Conservation (phyloP, 1,140 invertebrate genomes). For the Parapsyche elsis region DNA sequence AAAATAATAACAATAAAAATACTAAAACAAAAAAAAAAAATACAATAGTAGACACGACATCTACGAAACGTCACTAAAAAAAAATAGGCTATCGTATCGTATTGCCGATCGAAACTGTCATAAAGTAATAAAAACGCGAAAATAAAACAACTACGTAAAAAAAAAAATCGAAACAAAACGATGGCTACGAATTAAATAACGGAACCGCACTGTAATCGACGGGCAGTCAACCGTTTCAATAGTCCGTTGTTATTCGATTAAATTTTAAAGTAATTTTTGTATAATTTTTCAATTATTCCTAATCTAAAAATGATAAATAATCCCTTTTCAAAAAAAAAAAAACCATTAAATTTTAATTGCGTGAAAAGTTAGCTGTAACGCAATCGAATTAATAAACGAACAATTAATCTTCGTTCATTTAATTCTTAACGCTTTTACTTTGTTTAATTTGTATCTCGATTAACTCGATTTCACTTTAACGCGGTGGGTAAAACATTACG, state of each 20-base stretch:
- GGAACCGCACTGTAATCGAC: conserved; percentile 22
- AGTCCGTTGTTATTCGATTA: background rate
- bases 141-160: conserved; percentile 14
- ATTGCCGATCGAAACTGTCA: conserved; percentile 38
- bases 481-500: too few species aligned
- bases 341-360: background rate
- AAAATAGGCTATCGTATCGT: conserved; percentile 18
- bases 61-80: conserved; percentile 37
- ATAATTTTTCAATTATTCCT: background rate
- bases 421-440: too few species aligned
- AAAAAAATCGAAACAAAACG: conserved; percentile 21
- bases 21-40: background rate
- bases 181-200: conserved; percentile 29
- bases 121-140: conserved; percentile 40
- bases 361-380: background rate
- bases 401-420: background rate
- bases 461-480: too few species aligned
- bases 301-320: background rate
- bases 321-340: too few species aligned
- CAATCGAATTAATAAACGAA: conserved; percentile 8
- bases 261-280: background rate
- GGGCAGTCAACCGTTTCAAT: conserved; percentile 3
- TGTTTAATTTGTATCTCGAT: too few species aligned
- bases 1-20: background rate
- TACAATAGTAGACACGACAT: conserved; percentile 7